Evolutionary conservation across 2,888 invertebrate species (phyloP).

Genomic region (Girardia tigrina): DNA sequence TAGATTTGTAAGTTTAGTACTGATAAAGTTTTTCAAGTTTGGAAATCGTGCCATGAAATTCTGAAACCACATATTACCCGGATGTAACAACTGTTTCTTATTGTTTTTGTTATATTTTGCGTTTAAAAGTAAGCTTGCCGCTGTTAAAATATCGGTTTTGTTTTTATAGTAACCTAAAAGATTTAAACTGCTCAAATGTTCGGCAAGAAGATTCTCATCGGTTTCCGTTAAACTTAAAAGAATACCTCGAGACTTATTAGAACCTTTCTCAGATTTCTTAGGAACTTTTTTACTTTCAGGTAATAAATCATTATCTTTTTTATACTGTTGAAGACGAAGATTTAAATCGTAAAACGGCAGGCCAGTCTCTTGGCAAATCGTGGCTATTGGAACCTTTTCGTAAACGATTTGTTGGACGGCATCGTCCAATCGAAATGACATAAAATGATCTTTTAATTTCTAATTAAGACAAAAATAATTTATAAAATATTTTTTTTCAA

Average conservation of each 20-base stretch:
- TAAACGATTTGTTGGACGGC: neutral
- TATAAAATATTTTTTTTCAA: too few species aligned
- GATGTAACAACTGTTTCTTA: neutral
- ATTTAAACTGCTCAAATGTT: neutral
- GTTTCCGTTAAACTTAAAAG: neutral
- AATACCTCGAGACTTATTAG: neutral
- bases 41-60: neutral
- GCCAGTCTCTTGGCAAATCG: slow-evolving; percentile 11
- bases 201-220: neutral
- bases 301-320: neutral
- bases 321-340: neutral
- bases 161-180: neutral
- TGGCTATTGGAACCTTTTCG: neutral
- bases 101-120: neutral
- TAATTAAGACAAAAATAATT: too few species aligned
- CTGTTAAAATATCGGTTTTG: neutral
- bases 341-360: neutral
- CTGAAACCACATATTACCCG: neutral
- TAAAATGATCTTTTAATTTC: neutral
- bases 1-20: neutral
- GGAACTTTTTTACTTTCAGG: neutral
- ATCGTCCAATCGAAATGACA: neutral
- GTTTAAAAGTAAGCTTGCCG: neutral
- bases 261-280: neutral
- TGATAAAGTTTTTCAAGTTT: neutral